A percentile compares a stretch with the other conserved stretches of the same genome.
Conservation (phyloP, 2,113 vertebrate species). For the Nanorana parkeri region DNA sequence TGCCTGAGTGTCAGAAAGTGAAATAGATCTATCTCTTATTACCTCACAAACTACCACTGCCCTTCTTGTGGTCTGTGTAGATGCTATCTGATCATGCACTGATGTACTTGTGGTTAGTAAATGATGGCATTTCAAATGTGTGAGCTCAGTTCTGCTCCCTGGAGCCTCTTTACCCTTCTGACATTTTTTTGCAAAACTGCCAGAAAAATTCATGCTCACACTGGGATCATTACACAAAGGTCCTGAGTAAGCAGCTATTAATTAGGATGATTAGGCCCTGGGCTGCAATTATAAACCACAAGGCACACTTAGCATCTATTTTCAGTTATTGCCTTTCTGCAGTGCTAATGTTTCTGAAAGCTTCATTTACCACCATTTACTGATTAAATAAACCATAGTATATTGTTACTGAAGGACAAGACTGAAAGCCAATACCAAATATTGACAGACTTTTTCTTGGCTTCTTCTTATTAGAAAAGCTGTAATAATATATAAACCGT, state of each 20-base stretch:
- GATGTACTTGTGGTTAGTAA: slow-evolving; percentile 84
- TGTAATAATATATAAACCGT: slow-evolving; percentile 49
- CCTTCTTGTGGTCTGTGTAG: slow-evolving; percentile 74
- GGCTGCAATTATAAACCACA: slow-evolving; percentile 90
- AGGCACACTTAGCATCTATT: slow-evolving; percentile 87
- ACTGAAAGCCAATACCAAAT: slow-evolving; percentile 80
- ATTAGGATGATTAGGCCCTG: slow-evolving; percentile 95
- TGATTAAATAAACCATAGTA: slow-evolving; percentile 79
- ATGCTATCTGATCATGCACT: slow-evolving; percentile 78
- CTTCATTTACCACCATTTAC: slow-evolving; percentile 88
- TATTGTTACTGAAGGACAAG: slow-evolving; percentile 83
- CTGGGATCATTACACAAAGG: slow-evolving; percentile 71
- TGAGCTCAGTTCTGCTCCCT: slow-evolving; percentile 73
- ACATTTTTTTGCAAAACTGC: slow-evolving; percentile 79
- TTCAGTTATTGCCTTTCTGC: slow-evolving; percentile 74
- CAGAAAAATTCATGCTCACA: slow-evolving; percentile 64
- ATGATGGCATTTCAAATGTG: slow-evolving; percentile 75
- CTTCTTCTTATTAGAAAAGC: slow-evolving; percentile 74
- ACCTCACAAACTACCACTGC: slow-evolving; percentile 57
- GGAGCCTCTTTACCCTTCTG: slow-evolving; percentile 81
- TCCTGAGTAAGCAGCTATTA: slow-evolving; percentile 86
- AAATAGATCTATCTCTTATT: slow-evolving; percentile 76
- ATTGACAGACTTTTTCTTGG: slow-evolving; percentile 76
- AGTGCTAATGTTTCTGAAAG: slow-evolving; percentile 76
- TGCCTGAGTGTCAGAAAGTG: slow-evolving; percentile 61